Evolutionary conservation across 2,797 vertebrate genomes (phyloP), one percentile per base, ranked within the genome.

Genomic region (Hydrolagus colliei): DNA sequence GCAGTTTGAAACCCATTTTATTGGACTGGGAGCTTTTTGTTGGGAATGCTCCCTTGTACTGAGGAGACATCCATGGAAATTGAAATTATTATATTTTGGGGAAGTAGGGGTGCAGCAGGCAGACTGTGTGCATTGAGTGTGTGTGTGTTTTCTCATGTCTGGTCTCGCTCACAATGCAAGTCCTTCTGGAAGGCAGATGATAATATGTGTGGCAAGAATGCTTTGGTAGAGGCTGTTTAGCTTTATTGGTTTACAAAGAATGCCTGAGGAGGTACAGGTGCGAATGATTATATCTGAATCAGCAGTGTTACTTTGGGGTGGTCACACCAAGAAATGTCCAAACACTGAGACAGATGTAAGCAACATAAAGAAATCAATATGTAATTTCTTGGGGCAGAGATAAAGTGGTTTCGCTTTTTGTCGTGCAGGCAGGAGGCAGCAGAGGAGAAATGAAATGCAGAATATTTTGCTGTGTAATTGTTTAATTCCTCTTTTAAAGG

Each of bases 221-320:
- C 62, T 9, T 14, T 76, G 74, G 12, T 74, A 4, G 27, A 32
- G 35, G 9, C 9, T 35, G 27, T 74, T 9, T 1, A 52, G 41
- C 59, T 32, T 65, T 4, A 67, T 67, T 65, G 62, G 62, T 67
- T 52, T 6, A 52, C 41, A 32, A 13, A 35, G 63, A 35, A 11
- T 35, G 27, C 79, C 68, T 63, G 62, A 65, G 79, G 63, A 16
- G 27, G 65, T 82, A 82, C 79, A 82, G 79, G 63, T 82, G 79
- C 68, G 79, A 68, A 41, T 32, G 63, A 68, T 82, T 82, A 68
- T 41, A 18, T 35, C 79, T 9, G 1, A 63, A 27, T 7, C 7
- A 4, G 5, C 14, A 32, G 16, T 67, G 32, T 80, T 80, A 80
- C 27, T 8, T 80, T 8, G 68, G 63, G 63, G 63, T 41, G 27